Evolutionary conservation across 2,113 vertebrate species (phyloP).

Genomic region (Equus przewalskii): DNA sequence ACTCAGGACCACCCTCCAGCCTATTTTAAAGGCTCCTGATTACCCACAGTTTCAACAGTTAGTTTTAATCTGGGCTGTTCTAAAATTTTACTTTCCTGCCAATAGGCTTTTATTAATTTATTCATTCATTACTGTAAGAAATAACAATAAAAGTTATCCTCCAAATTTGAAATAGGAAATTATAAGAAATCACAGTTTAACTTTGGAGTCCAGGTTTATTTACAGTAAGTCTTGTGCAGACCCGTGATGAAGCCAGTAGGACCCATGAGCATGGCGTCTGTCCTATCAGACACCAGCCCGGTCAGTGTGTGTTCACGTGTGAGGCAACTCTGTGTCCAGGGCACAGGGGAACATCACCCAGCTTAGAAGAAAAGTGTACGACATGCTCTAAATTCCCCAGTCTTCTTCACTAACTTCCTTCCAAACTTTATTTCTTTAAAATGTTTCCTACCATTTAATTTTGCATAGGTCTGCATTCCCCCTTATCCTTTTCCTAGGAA

Average conservation of each 20-base stretch:
- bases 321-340: not conserved
- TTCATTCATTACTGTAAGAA: conserved; percentile 82
- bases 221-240: not conserved
- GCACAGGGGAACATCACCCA: not conserved
- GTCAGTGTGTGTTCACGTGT: fast-evolving
- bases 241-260: not conserved
- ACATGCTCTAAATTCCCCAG: not conserved
- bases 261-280: not conserved
- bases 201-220: conserved; percentile 70
- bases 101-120: conserved; percentile 84
- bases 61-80: conserved; percentile 85
- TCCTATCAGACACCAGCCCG: not conserved
- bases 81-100: conserved; percentile 86
- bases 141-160: conserved; percentile 85
- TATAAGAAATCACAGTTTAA: conserved; percentile 81
- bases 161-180: conserved; percentile 87
- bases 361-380: not conserved
- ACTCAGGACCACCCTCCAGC: conserved; percentile 37
- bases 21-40: conserved; percentile 81
- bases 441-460: not conserved
- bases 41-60: conserved; percentile 74
- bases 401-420: not conserved
- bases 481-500: not conserved
- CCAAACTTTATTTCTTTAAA: not conserved
- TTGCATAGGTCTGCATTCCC: not conserved